phyloP scores from a whole-genome alignment of 2,113 vertebrate species.

The Perca schrenkii region DNA sequence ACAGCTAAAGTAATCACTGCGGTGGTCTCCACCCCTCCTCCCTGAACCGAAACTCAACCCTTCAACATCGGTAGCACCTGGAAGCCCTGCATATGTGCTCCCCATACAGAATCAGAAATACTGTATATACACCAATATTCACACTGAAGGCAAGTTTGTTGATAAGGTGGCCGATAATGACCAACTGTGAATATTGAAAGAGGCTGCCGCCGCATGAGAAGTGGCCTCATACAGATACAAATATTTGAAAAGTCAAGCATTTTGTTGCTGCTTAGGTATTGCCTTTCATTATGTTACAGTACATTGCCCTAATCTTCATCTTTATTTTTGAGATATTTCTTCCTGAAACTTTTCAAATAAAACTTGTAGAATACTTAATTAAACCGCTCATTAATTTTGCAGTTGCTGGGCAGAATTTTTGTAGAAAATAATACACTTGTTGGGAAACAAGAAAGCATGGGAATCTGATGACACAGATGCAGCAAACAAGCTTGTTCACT shows the following conservation, averaged over 20 bases:
- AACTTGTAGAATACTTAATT: background rate
- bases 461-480: background rate
- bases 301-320: background rate
- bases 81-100: conserved; percentile 48
- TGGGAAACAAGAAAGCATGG: background rate
- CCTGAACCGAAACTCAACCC: conserved; percentile 47
- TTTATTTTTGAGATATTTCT: conserved; percentile 7
- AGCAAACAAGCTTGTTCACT: background rate
- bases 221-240: conserved; percentile 22
- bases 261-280: conserved; percentile 13
- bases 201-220: conserved; percentile 16
- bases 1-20: conserved; percentile 77
- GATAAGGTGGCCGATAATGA: conserved; percentile 48
- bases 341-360: background rate
- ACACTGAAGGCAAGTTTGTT: conserved; percentile 35
- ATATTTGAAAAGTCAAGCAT: conserved; percentile 26
- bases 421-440: background rate
- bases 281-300: conserved; percentile 9
- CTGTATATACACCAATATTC: conserved; percentile 11
- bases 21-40: conserved; percentile 66
- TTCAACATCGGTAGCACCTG: conserved; percentile 46
- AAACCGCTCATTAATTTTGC: conserved; percentile 2
- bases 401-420: background rate
- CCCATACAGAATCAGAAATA: conserved; percentile 47
- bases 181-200: conserved; percentile 40